Base-by-base conservation (phyloP, 2,888 invertebrate genomes). In the Platycheirus rosarum region DNA sequence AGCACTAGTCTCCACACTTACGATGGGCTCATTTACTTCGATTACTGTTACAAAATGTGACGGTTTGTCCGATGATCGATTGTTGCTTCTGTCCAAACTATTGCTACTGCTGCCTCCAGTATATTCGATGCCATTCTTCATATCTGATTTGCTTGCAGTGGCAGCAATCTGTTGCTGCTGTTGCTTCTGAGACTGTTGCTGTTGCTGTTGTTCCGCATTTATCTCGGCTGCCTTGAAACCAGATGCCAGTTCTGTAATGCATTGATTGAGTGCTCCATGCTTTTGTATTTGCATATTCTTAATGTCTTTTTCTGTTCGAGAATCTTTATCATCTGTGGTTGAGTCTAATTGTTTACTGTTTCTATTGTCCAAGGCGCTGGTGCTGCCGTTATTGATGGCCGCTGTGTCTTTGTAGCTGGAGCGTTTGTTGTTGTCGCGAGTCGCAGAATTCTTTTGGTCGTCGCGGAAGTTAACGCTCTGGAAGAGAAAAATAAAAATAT, bases 1-100 rank as follows among this genome's bases (percentile, higher is more conserved):
- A 57, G 62, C 60, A 49, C 37, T 73, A 7, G 75, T 20, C 11
- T 80, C 71, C 3, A 85, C 86, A 16, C 16, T 86, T 87, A 66
- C 49, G 26, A 35, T 94, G 87, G 94, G 91, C 89, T 96, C 96
- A 90, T 96, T 96, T 40, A 97, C 96, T 93, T 96, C 95, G 87
- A 97, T 97, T 85, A 97, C 96, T 79, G 96, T 97, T 85, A 97
- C 94, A 91, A 96, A 97, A 91, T 96, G 91, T 79, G 91, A 90
- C 60, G 89, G 87, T 53, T 80, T 69, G 48, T 82, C 55, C 23
- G 71, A 84, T 70, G 42, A 55, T 51, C 77, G 79, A 55, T 44
- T 78, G 71, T 40, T 16, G 40, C 46, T 53, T 74, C 84, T 71
- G 63, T 70, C 63, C 80, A 84, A 74, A 11, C 85, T 84, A 65